phyloP scores from a whole-genome alignment of 2,888 invertebrate species.

The Platycnemis pennipes region DNA sequence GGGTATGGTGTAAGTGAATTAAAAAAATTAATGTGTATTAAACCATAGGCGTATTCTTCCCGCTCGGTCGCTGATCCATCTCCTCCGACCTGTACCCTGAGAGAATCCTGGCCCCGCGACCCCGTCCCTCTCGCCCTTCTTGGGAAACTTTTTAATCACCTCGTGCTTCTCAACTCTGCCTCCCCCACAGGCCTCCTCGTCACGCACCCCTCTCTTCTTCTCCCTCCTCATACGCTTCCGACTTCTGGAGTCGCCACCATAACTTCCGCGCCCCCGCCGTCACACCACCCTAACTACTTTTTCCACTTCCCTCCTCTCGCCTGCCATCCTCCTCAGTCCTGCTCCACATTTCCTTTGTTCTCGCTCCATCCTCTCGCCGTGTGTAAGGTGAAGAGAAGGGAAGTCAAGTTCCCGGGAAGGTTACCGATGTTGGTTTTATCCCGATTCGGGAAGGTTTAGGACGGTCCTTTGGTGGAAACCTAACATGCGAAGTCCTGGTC shows the following conservation, averaged over 20 bases:
- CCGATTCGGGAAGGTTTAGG: too few relatives aligned
- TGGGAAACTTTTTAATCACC: slow-evolving; percentile 43
- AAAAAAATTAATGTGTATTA: background rate
- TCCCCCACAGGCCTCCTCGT: background rate
- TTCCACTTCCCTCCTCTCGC: background rate
- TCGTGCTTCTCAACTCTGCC: slow-evolving; percentile 32
- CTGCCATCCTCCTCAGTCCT: too few relatives aligned
- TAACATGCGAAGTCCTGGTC: too few relatives aligned
- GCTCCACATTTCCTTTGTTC: too few relatives aligned
- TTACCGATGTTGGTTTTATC: too few relatives aligned
- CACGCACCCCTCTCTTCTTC: background rate
- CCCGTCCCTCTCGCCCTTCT: background rate
- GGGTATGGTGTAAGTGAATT: background rate
- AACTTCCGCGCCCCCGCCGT: too few relatives aligned
- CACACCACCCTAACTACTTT: background rate
- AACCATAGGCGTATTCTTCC: background rate
- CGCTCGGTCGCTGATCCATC: background rate
- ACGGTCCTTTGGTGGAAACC: too few relatives aligned
- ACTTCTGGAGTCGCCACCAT: too few relatives aligned
- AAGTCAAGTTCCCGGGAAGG: too few relatives aligned
- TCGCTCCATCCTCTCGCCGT: too few relatives aligned
- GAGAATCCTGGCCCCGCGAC: slow-evolving; percentile 8
- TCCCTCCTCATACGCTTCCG: background rate
- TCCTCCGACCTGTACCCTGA: background rate
- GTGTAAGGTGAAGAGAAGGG: too few relatives aligned